Conservation (phyloP, 1,140 invertebrate species). For the Globodera ellingtonae region DNA sequence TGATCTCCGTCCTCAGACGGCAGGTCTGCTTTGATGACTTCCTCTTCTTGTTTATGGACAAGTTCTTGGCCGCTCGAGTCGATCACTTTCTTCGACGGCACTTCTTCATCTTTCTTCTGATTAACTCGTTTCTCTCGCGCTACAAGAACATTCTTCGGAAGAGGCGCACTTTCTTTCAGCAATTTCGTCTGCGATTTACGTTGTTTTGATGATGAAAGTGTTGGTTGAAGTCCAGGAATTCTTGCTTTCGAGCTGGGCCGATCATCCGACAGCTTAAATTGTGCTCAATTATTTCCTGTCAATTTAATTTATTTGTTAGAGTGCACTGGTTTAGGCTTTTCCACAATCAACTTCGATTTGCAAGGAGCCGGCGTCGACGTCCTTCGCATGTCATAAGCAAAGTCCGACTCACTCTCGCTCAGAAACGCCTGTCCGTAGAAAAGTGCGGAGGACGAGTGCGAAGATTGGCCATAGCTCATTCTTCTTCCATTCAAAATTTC, state of each 20-base stretch:
- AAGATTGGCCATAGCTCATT: neutral
- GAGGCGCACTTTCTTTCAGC: neutral
- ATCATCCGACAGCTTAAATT: neutral
- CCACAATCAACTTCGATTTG: constrained; percentile 9
- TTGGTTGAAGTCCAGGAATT: neutral
- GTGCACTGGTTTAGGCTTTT: neutral
- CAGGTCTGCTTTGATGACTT: neutral
- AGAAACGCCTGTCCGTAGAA: neutral
- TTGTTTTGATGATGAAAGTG: neutral
- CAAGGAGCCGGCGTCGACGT: neutral
- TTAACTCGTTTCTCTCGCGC: neutral
- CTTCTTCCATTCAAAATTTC: neutral
- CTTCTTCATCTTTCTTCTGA: neutral
- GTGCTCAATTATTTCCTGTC: neutral
- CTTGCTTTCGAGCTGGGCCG: neutral
- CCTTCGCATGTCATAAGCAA: neutral
- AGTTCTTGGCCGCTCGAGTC: neutral
- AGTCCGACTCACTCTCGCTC: neutral
- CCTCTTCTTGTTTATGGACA: neutral
- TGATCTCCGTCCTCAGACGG: neutral
- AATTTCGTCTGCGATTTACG: neutral
- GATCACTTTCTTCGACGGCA: neutral
- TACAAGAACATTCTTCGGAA: neutral
- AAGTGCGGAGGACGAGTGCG: neutral
- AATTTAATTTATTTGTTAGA: neutral